Conservation (phyloP, 2,888 invertebrate genomes). For the Venusia cambrica region DNA sequence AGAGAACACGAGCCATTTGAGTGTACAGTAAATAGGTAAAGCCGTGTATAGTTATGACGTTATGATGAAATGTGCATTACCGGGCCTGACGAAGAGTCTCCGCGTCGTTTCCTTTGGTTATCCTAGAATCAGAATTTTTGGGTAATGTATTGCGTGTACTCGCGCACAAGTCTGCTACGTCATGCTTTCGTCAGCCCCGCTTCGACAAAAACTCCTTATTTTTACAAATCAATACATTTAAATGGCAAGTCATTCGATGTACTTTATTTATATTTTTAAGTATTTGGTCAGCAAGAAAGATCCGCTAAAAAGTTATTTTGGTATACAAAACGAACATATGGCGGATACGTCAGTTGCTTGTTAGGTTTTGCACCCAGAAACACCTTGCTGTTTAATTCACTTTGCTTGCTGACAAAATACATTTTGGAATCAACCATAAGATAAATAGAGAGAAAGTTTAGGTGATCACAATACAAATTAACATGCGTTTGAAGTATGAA, state of each 20-base stretch:
- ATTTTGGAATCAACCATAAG: too few species aligned
- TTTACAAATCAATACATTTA: not conserved
- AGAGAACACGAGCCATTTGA: slow-evolving; percentile 34
- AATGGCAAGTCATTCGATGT: slow-evolving; percentile 2
- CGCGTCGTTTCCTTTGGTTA: slow-evolving; percentile 53
- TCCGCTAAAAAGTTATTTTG: too few species aligned
- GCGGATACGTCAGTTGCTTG: too few species aligned
- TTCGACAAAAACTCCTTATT: slow-evolving; percentile 49
- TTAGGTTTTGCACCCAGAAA: too few species aligned
- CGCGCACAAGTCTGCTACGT: slow-evolving; percentile 36
- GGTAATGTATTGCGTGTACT: slow-evolving; percentile 41
- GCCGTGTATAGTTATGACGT: slow-evolving; percentile 37
- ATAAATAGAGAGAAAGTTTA: too few species aligned
- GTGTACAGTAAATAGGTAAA: slow-evolving; percentile 38
- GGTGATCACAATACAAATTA: too few species aligned
- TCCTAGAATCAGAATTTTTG: slow-evolving; percentile 53
- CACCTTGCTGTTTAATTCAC: too few species aligned
- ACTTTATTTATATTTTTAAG: too few species aligned
- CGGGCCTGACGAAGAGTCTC: slow-evolving; percentile 54
- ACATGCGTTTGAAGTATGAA: too few species aligned
- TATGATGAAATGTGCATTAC: slow-evolving; percentile 41
- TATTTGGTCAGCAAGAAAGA: too few species aligned
- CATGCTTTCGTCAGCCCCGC: slow-evolving; percentile 56
- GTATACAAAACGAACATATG: too few species aligned
- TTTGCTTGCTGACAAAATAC: too few species aligned